A percentile compares a stretch with the other conserved stretches of the same genome.
phyloP scores from a whole-genome alignment of 2,797 vertebrate species.

The Danio albolineatus region DNA sequence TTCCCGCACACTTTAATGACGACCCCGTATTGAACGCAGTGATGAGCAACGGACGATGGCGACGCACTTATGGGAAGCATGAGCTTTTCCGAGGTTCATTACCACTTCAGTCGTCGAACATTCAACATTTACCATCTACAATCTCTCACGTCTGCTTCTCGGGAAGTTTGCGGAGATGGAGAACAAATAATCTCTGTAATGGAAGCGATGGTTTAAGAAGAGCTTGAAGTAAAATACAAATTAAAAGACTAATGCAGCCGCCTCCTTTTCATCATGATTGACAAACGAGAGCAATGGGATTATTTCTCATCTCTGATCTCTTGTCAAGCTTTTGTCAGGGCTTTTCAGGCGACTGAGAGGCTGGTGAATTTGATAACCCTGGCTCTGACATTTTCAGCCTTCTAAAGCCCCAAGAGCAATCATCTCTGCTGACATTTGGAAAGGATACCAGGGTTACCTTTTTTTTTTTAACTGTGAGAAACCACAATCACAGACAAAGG shows the following conservation, averaged over 20 bases:
- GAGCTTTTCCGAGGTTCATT: constrained; percentile 33
- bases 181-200: constrained; percentile 53
- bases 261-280: constrained; percentile 59
- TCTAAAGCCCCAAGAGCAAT: constrained; percentile 68
- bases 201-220: constrained; percentile 49
- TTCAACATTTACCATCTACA: constrained; percentile 18
- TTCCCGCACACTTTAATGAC: background rate
- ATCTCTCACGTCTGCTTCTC: constrained; percentile 5
- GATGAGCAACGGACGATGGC: constrained; percentile 22
- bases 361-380: constrained; percentile 67
- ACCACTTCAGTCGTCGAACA: constrained; percentile 16
- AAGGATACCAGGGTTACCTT: constrained; percentile 65
- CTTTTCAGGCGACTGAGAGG: constrained; percentile 69
- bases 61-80: constrained; percentile 2
- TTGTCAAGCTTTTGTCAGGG: constrained; percentile 85
- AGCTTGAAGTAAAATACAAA: constrained; percentile 41
- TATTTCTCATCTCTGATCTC: constrained; percentile 63
- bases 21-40: background rate
- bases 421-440: constrained; percentile 68
- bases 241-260: constrained; percentile 55
- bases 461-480: constrained; percentile 51
- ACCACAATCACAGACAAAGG: constrained; percentile 63
- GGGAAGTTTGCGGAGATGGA: constrained; percentile 17
- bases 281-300: constrained; percentile 62
- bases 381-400: constrained; percentile 66